Conservation (phyloP, 2,888 invertebrate genomes). For the Cerceris rybyensis region DNA sequence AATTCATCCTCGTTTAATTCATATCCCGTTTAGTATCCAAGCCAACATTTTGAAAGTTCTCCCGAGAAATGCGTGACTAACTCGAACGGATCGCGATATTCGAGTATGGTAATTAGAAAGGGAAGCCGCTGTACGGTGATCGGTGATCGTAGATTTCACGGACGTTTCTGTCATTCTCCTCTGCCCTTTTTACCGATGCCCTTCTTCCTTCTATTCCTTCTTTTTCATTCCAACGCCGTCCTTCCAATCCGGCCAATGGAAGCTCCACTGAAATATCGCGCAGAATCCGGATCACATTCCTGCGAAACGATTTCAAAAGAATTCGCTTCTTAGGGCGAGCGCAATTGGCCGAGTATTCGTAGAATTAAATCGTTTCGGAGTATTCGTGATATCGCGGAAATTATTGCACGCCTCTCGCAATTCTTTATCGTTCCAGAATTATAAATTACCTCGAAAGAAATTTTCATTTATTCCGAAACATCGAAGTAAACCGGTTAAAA, state of each 20-base stretch:
- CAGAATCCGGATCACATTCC: conserved; percentile 40
- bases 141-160: conserved; percentile 20
- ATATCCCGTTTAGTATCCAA: neutral
- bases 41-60: neutral
- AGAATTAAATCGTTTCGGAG: conserved; percentile 40
- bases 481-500: too few species aligned
- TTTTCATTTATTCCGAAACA: neutral
- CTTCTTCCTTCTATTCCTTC: conserved; percentile 2
- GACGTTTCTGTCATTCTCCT: conserved; percentile 24
- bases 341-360: conserved; percentile 26
- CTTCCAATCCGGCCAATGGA: conserved; percentile 17
- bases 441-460: neutral
- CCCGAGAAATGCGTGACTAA: conserved; percentile 52
- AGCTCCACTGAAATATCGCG: conserved; percentile 37
- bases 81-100: conserved; percentile 41
- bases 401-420: neutral
- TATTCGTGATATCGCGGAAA: conserved; percentile 9
- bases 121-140: conserved; percentile 16
- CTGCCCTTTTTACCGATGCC: conserved; percentile 6
- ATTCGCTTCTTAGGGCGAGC: conserved; percentile 12
- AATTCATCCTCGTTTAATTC: conserved; percentile 12
- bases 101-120: conserved; percentile 62
- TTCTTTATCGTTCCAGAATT: neutral
- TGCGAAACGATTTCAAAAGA: conserved; percentile 29
- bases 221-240: conserved; percentile 25